Conservation (phyloP, 2,888 invertebrate species). For the Laothoe populi region DNA sequence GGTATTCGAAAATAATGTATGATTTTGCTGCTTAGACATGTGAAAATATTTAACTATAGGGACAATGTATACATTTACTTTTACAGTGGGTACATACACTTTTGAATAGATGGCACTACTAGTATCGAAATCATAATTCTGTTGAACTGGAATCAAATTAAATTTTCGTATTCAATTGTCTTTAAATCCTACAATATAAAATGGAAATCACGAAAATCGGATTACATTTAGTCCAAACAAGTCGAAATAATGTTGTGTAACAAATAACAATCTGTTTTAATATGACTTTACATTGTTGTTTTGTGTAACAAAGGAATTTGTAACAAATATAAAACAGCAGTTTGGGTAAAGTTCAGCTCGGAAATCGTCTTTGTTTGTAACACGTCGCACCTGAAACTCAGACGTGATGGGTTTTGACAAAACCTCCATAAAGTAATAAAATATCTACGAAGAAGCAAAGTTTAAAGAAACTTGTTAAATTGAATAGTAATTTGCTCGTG, state of each 20-base stretch:
- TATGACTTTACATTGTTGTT: background rate
- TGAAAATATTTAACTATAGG: background rate
- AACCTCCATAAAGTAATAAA: background rate
- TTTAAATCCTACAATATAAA: background rate
- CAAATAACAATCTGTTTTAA: background rate
- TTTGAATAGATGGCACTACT: slow-evolving; percentile 4
- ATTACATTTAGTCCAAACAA: no score
- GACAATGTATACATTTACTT: background rate
- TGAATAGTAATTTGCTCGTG: no score
- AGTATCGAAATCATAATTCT: no score
- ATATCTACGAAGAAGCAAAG: no score
- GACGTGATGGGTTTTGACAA: background rate
- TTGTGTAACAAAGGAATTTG: background rate
- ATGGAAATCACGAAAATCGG: no score
- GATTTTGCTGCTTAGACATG: background rate
- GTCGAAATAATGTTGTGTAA: background rate
- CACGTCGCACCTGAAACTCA: background rate
- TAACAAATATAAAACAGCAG: slow-evolving; percentile 7
- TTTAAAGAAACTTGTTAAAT: no score
- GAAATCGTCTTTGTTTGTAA: background rate
- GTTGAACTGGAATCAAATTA: background rate
- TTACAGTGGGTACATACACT: background rate
- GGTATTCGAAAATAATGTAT: background rate
- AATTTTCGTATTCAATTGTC: background rate
- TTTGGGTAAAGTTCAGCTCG: background rate